phyloP scores from a whole-genome alignment of 2,888 invertebrate species.

The Scaptodrosophila latifasciaeformis region DNA sequence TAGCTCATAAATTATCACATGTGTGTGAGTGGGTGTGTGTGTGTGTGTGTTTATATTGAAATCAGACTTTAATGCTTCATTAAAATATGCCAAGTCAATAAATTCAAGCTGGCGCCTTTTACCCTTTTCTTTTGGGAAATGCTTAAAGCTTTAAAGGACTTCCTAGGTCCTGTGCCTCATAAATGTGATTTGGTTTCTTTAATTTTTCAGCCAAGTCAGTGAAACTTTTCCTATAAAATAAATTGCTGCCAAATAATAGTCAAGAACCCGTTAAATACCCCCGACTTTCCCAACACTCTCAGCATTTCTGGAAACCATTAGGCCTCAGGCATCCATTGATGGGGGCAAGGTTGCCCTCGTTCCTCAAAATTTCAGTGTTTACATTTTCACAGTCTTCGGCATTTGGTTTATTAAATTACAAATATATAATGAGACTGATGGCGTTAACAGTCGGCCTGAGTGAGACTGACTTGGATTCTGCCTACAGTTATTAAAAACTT shows the following conservation, averaged over 20 bases:
- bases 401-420: slow-evolving; percentile 67
- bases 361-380: not conserved
- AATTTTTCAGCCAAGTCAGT: slow-evolving; percentile 46
- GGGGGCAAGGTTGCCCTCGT: slow-evolving; percentile 9
- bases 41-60: slow-evolving; percentile 26
- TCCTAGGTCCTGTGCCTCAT: no score
- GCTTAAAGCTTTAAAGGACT: slow-evolving; percentile 22
- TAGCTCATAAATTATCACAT: slow-evolving; percentile 59
- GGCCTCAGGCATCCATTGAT: slow-evolving; percentile 20
- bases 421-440: slow-evolving; percentile 69
- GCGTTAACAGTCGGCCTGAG: slow-evolving; percentile 17
- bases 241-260: slow-evolving; percentile 63
- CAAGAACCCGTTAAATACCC: slow-evolving; percentile 36
- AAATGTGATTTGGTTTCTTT: no score
- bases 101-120: slow-evolving; percentile 64
- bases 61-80: slow-evolving; percentile 65
- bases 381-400: slow-evolving; percentile 13
- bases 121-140: no score
- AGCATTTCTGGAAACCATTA: no score
- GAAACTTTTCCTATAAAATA: slow-evolving; percentile 70
- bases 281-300: not conserved
- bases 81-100: slow-evolving; percentile 59
- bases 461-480: slow-evolving; percentile 22
- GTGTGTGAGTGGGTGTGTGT: slow-evolving; percentile 9
- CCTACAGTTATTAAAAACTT: slow-evolving; percentile 65